phyloP scores from a whole-genome alignment of 2,113 vertebrate species.

The Apaloderma vittatum region DNA sequence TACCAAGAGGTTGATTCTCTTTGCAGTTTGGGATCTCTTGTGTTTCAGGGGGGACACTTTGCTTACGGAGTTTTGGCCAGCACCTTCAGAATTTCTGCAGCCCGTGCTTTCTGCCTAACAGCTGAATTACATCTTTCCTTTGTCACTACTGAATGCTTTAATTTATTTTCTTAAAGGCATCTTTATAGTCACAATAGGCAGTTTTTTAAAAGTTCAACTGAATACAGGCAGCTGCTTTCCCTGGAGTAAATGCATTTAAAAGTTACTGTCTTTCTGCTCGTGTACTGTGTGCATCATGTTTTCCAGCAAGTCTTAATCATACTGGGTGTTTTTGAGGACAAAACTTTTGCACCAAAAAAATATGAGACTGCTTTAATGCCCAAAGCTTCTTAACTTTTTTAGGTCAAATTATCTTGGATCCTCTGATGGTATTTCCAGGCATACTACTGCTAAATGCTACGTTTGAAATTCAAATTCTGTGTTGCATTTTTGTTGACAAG shows the following conservation, averaged over 20 bases:
- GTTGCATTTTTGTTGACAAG: neutral
- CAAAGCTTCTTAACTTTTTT: constrained; percentile 67
- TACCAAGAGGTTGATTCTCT: neutral
- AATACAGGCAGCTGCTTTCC: neutral
- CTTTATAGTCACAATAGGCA: neutral
- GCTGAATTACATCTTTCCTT: neutral
- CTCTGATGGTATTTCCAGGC: neutral
- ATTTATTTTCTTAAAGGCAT: neutral
- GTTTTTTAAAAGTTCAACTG: neutral
- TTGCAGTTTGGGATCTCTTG: neutral
- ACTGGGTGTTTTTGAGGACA: neutral
- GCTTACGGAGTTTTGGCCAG: neutral
- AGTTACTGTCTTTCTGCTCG: neutral
- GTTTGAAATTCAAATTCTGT: neutral
- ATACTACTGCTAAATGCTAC: neutral
- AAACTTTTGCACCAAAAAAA: constrained; percentile 22
- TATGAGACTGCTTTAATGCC: constrained; percentile 37
- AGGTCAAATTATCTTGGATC: constrained; percentile 46
- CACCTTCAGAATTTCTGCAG: neutral
- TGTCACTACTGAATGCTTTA: neutral
- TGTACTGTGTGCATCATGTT: neutral
- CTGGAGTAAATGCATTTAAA: neutral
- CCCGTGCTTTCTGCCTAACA: neutral
- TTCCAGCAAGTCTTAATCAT: neutral
- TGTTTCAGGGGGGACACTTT: neutral